Conservation (phyloP, 2,888 invertebrate genomes). For the Pristionchus fissidentatus region DNA sequence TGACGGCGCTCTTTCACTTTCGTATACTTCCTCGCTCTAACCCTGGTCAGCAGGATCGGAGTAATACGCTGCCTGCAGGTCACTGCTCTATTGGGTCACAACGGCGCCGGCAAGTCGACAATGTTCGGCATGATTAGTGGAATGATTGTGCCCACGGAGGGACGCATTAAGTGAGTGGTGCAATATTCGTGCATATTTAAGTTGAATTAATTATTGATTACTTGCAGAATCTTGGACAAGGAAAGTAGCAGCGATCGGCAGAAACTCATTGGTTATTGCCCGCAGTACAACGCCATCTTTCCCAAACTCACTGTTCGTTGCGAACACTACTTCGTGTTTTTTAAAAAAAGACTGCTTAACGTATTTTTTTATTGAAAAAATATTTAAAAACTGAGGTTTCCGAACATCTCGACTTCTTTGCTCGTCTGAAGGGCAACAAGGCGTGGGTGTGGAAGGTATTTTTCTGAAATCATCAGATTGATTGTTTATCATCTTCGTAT, state of each 20-base stretch:
- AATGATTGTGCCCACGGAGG: slow-evolving; percentile 62
- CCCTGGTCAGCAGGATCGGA: no score
- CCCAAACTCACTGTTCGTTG: slow-evolving; percentile 55
- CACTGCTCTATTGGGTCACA: slow-evolving; percentile 72
- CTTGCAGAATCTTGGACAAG: slow-evolving; percentile 57
- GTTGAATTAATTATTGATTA: neutral
- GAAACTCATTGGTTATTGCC: slow-evolving; percentile 67
- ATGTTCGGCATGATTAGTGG: slow-evolving; percentile 66
- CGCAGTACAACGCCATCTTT: slow-evolving; percentile 66
- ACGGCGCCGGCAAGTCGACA: slow-evolving; percentile 73
- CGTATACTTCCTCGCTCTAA: no score
- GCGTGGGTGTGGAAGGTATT: no score
- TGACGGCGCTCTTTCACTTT: neutral
- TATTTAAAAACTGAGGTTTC: slow-evolving; percentile 53
- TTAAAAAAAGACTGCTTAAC: neutral
- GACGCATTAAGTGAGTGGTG: slow-evolving; percentile 50
- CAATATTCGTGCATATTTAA: neutral
- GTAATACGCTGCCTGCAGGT: no score
- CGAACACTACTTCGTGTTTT: neutral
- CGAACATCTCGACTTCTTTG: slow-evolving; percentile 70
- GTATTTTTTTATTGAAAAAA: no score
- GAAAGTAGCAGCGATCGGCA: slow-evolving; percentile 57
- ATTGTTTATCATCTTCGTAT: no score
- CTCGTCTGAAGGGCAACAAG: slow-evolving; percentile 62
- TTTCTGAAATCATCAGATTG: no score